Evolutionary conservation across 2,888 invertebrate species (phyloP).

Genomic region (Horisme vitalbata): DNA sequence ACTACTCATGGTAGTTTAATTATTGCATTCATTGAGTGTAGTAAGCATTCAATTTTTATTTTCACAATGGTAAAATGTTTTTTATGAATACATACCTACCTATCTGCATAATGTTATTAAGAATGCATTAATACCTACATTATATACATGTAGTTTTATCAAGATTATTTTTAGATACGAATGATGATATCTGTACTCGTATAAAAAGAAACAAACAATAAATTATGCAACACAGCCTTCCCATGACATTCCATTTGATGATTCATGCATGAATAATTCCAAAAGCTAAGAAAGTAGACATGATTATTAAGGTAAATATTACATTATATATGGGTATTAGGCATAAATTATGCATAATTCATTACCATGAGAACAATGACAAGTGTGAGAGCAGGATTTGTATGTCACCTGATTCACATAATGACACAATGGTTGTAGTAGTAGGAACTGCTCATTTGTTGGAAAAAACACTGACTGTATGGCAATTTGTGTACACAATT

Average conservation of each 20-base stretch:
- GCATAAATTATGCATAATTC: constrained; percentile 40
- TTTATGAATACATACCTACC: too few relatives aligned
- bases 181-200: neutral
- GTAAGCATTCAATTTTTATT: constrained; percentile 18
- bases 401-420: constrained; percentile 66
- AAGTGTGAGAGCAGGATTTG: constrained; percentile 52
- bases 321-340: constrained; percentile 23
- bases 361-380: constrained; percentile 47
- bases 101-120: too few relatives aligned
- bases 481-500: constrained; percentile 6
- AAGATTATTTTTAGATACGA: neutral
- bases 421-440: constrained; percentile 45
- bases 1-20: constrained; percentile 37
- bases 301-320: constrained; percentile 18
- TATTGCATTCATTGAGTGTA: constrained; percentile 41
- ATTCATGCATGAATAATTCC: constrained; percentile 28
- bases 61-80: constrained; percentile 22
- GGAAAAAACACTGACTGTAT: constrained; percentile 5
- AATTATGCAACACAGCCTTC: constrained; percentile 20
- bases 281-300: constrained; percentile 23
- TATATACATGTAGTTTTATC: neutral
- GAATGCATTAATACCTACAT: too few relatives aligned
- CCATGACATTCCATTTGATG: constrained; percentile 22
- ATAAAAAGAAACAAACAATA: constrained; percentile 6
- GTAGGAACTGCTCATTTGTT: constrained; percentile 35